Percentiles rank a stretch among this genome's conserved stretches.
Conservation (phyloP, 2,797 vertebrate species). For the Chiroxiphia lanceolata region DNA sequence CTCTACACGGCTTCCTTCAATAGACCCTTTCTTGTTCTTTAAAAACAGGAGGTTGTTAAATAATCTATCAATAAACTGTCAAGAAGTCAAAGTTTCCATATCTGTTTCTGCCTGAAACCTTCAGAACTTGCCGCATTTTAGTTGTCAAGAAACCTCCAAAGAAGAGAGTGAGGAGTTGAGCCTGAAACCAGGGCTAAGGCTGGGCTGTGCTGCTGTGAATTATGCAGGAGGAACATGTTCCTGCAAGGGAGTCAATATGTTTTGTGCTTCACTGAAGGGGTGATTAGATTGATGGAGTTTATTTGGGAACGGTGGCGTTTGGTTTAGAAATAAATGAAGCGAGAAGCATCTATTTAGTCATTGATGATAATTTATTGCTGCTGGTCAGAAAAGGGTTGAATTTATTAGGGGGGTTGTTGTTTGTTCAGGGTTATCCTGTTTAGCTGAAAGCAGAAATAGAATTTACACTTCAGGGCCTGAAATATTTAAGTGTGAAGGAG, state of each 20-base stretch:
- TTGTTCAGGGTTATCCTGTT: constrained; percentile 76
- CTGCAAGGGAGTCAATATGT: constrained; percentile 69
- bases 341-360: constrained; percentile 74
- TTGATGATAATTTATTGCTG: constrained; percentile 81
- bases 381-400: constrained; percentile 79
- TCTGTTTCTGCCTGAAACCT: constrained; percentile 31
- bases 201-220: constrained; percentile 70
- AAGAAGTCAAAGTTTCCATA: constrained; percentile 30
- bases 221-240: constrained; percentile 68
- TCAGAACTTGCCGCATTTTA: constrained; percentile 36
- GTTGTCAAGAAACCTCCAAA: constrained; percentile 16
- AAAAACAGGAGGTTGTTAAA: constrained; percentile 44
- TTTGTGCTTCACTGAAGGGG: constrained; percentile 77
- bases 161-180: constrained; percentile 7
- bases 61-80: constrained; percentile 61
- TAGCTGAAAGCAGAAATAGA: constrained; percentile 75
- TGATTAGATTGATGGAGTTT: constrained; percentile 81
- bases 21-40: constrained; percentile 20
- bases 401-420: constrained; percentile 77
- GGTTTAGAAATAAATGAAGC: constrained; percentile 82
- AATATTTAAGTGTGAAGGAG: background rate
- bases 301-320: constrained; percentile 75
- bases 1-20: background rate
- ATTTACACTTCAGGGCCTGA: constrained; percentile 71
- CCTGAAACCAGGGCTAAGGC: constrained; percentile 54